Evolutionary conservation across 92 coral and sea anemone genomes (phyloP).

Genomic region (Phenganax stokvisi): DNA sequence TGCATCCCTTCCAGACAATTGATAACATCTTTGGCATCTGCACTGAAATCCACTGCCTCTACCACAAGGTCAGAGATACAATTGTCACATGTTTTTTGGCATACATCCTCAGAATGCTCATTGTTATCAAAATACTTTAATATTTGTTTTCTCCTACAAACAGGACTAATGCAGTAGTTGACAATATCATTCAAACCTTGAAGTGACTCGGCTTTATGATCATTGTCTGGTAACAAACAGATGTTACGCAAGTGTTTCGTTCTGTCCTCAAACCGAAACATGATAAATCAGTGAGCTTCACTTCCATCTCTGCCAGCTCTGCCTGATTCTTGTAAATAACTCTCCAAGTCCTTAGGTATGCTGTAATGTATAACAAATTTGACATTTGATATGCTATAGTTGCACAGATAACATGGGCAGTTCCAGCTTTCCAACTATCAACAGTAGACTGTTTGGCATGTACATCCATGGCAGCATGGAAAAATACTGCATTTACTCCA

Average conservation of each 20-base stretch:
- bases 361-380: slow-evolving; percentile 19
- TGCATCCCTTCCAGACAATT: not conserved
- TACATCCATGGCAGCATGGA: slow-evolving; percentile 27
- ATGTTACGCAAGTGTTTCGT: slow-evolving; percentile 48
- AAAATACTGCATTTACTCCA: slow-evolving; percentile 25
- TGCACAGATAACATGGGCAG: slow-evolving; percentile 26
- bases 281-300: not conserved
- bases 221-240: slow-evolving; percentile 44
- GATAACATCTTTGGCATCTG: not conserved
- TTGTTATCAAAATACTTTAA: slow-evolving; percentile 39
- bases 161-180: slow-evolving; percentile 44
- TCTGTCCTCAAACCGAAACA: slow-evolving; percentile 53
- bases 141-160: slow-evolving; percentile 46
- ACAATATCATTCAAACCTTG: slow-evolving; percentile 47
- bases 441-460: slow-evolving; percentile 13
- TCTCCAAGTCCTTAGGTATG: slow-evolving; percentile 14
- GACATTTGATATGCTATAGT: slow-evolving; percentile 11
- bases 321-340: slow-evolving; percentile 15
- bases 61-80: not conserved
- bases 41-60: not conserved
- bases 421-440: slow-evolving; percentile 26
- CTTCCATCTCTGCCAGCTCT: slow-evolving; percentile 13
- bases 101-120: slow-evolving; percentile 26
- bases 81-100: slow-evolving; percentile 39
- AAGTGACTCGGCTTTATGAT: slow-evolving; percentile 18